Conservation (phyloP, 2,113 vertebrate species). For the Myotis davidii region DNA sequence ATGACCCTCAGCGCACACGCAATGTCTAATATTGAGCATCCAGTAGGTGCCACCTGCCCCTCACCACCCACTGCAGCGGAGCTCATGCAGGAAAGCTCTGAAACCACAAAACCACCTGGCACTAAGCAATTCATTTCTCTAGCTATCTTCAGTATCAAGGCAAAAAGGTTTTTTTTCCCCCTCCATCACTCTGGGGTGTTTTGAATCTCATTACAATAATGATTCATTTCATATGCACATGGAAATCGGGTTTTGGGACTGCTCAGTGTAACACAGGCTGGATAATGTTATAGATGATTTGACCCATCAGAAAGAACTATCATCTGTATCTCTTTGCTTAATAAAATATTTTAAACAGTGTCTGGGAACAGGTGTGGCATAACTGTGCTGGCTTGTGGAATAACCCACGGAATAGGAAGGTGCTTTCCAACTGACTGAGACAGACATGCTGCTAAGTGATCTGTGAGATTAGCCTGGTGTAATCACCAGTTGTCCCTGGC, state of each 20-base stretch:
- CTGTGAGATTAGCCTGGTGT: conserved; percentile 81
- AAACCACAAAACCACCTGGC: conserved; percentile 74
- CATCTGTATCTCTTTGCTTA: conserved; percentile 81
- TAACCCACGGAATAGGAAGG: conserved; percentile 82
- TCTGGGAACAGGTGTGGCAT: conserved; percentile 80
- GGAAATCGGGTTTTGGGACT: conserved; percentile 82
- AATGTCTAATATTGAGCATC: conserved; percentile 73
- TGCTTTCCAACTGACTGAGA: conserved; percentile 81
- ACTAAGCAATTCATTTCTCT: conserved; percentile 75
- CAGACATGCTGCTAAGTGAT: conserved; percentile 82
- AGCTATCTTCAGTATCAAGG: conserved; percentile 73
- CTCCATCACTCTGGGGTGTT: conserved; percentile 81
- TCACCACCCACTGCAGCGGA: neutral
- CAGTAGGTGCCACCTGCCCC: conserved; percentile 65
- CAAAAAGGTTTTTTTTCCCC: conserved; percentile 78
- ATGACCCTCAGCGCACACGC: conserved; percentile 50
- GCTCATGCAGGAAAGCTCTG: conserved; percentile 67
- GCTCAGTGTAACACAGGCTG: conserved; percentile 79
- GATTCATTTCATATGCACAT: conserved; percentile 86
- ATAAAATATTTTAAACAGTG: conserved; percentile 84
- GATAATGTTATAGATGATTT: conserved; percentile 85
- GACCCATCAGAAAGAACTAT: conserved; percentile 82
- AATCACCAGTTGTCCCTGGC: conserved; percentile 80
- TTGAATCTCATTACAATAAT: conserved; percentile 86
- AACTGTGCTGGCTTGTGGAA: conserved; percentile 79